Conservation (phyloP, 2,113 vertebrate genomes). For the Aegypius monachus region DNA sequence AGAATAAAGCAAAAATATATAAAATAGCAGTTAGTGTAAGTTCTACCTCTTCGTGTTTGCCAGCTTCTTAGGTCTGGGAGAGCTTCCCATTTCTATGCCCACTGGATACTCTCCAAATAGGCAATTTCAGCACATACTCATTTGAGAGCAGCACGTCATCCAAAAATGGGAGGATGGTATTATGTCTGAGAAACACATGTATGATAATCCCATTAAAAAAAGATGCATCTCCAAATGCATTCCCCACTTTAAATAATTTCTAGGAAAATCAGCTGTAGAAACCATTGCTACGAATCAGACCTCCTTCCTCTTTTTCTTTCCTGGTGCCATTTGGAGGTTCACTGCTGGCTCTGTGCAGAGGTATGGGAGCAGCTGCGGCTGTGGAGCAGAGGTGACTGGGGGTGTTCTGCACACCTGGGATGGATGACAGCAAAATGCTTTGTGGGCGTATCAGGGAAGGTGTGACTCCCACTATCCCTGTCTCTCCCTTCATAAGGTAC, state of each 20-base stretch:
- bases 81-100: conserved; percentile 42
- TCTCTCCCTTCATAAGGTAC: neutral
- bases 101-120: conserved; percentile 46
- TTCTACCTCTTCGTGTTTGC: conserved; percentile 28
- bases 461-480: rapidly evolving
- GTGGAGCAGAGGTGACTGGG: neutral
- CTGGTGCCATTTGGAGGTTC: neutral
- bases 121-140: neutral
- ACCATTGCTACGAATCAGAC: neutral
- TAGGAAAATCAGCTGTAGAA: neutral
- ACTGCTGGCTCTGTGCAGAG: neutral
- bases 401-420: neutral
- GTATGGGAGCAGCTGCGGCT: neutral
- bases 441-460: too few species aligned
- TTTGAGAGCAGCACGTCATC: conserved; percentile 31
- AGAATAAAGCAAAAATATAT: conserved; percentile 35
- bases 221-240: neutral
- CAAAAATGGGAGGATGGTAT: neutral
- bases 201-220: neutral
- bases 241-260: neutral
- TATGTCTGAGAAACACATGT: neutral
- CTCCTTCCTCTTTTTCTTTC: neutral
- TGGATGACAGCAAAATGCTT: rapidly evolving
- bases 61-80: conserved; percentile 45
- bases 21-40: conserved; percentile 31